Evolutionary conservation across 2,888 invertebrate genomes (phyloP).

Genomic region (Oeneis ivallda): DNA sequence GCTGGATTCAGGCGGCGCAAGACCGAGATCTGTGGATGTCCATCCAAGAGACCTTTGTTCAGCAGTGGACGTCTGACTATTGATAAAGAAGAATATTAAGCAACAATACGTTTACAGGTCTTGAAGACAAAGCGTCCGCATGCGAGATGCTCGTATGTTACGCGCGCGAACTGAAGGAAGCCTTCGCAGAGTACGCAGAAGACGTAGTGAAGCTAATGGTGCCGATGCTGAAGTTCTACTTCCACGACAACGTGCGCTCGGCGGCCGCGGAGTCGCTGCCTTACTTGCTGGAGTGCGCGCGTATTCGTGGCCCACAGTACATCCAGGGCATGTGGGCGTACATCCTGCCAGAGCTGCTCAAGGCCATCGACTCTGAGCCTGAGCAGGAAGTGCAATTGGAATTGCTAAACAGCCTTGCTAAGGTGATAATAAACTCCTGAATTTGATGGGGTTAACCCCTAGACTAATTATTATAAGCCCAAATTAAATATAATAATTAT

Average conservation of each 20-base stretch:
- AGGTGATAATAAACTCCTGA: conserved; percentile 63
- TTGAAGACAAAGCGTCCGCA: conserved; percentile 98
- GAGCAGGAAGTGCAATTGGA: conserved; percentile 94
- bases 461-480: too few species aligned
- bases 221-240: conserved; percentile 95
- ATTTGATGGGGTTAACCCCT: not conserved
- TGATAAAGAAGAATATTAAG: too few species aligned
- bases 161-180: conserved; percentile 95
- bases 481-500: too few species aligned
- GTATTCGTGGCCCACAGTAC: conserved; percentile 87
- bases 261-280: conserved; percentile 96
- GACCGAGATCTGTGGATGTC: too few species aligned
- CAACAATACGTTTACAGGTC: conserved; percentile 69
- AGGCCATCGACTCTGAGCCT: conserved; percentile 94
- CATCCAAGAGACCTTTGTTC: too few species aligned
- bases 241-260: conserved; percentile 95
- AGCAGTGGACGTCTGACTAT: too few species aligned
- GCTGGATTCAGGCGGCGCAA: too few species aligned
- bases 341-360: conserved; percentile 92
- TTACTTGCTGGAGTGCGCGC: conserved; percentile 92
- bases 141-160: conserved; percentile 98
- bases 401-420: conserved; percentile 89
- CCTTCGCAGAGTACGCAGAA: conserved; percentile 82
- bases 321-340: conserved; percentile 91
- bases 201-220: conserved; percentile 91